Conservation (phyloP, 2,113 vertebrate species). For the Aix galericulata region DNA sequence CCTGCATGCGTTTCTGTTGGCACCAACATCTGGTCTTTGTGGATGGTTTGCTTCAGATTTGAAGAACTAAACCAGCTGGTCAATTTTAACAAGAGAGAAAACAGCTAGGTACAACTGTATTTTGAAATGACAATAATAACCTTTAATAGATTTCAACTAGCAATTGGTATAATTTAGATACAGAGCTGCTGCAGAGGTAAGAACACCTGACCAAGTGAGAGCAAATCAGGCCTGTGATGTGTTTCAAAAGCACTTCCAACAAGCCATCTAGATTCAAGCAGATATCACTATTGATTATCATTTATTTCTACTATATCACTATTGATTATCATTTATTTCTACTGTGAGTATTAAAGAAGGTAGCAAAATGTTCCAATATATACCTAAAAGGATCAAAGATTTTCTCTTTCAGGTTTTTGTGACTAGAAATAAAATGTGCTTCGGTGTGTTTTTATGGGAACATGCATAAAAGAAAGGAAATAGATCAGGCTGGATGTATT, state of each 20-base stretch:
- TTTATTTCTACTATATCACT: conserved; percentile 70
- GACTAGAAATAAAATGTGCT: not conserved
- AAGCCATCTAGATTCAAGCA: conserved; percentile 54
- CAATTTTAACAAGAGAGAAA: conserved; percentile 59
- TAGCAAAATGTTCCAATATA: conserved; percentile 47
- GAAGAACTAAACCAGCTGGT: conserved; percentile 56
- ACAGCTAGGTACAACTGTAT: conserved; percentile 45
- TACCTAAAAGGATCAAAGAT: conserved; percentile 11
- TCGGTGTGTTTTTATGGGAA: not conserved
- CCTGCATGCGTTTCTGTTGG: not conserved
- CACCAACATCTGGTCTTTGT: not conserved
- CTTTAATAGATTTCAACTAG: conserved; percentile 70
- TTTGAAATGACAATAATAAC: conserved; percentile 67
- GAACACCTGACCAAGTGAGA: conserved; percentile 70
- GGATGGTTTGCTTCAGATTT: conserved; percentile 16
- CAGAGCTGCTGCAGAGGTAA: conserved; percentile 58
- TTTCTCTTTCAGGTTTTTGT: conserved; percentile 34
- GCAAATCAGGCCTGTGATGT: conserved; percentile 66
- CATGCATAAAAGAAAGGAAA: not conserved
- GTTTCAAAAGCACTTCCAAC: conserved; percentile 71
- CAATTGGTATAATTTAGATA: conserved; percentile 65
- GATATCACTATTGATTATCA: conserved; percentile 76
- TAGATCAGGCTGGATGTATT: not conserved
- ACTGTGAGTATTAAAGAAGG: conserved; percentile 50
- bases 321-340: conserved; percentile 78